Evolutionary conservation across 2,888 invertebrate genomes (phyloP).

Genomic region (Hirtodrosophila cameraria): DNA sequence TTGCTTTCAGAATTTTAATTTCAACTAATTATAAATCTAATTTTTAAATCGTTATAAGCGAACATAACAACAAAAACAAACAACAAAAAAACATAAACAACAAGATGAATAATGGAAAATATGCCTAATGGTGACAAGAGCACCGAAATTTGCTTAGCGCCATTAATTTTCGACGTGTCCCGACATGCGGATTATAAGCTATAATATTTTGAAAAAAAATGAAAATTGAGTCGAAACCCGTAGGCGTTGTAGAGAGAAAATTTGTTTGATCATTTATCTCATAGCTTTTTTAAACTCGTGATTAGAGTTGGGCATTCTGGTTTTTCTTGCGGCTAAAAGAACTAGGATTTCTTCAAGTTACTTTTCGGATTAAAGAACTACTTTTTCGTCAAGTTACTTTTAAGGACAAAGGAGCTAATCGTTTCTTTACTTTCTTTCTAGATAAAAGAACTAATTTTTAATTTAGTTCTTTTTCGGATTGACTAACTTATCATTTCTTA

Average conservation of each 20-base stretch:
- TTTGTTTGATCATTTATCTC: slow-evolving; percentile 28
- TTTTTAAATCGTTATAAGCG: slow-evolving; percentile 48
- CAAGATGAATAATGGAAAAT: slow-evolving; percentile 50
- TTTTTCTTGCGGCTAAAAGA: too few relatives aligned
- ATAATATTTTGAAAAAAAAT: slow-evolving; percentile 30
- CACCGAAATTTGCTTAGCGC: slow-evolving; percentile 43
- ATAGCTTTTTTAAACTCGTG: neutral
- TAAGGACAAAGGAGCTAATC: too few relatives aligned
- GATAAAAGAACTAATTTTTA: too few relatives aligned
- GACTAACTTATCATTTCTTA: too few relatives aligned
- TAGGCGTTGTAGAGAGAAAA: slow-evolving; percentile 52
- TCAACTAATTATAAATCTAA: slow-evolving; percentile 68
- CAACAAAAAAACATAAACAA: slow-evolving; percentile 33
- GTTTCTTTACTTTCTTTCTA: too few relatives aligned
- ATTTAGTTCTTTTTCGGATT: too few relatives aligned
- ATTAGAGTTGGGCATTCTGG: too few relatives aligned
- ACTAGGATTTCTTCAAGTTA: too few relatives aligned
- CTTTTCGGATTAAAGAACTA: too few relatives aligned
- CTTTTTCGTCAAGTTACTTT: too few relatives aligned
- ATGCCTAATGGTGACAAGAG: slow-evolving; percentile 52
- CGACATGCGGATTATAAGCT: slow-evolving; percentile 57
- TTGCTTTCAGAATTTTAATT: slow-evolving; percentile 55
- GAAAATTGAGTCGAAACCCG: slow-evolving; percentile 31
- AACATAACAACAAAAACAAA: too few relatives aligned
- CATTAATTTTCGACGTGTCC: slow-evolving; percentile 55